These are phyloP conservation scores for Alca torda DNA, from an alignment of 2,797 vertebrate genomes.

Conservation along the genomic window DNA sequence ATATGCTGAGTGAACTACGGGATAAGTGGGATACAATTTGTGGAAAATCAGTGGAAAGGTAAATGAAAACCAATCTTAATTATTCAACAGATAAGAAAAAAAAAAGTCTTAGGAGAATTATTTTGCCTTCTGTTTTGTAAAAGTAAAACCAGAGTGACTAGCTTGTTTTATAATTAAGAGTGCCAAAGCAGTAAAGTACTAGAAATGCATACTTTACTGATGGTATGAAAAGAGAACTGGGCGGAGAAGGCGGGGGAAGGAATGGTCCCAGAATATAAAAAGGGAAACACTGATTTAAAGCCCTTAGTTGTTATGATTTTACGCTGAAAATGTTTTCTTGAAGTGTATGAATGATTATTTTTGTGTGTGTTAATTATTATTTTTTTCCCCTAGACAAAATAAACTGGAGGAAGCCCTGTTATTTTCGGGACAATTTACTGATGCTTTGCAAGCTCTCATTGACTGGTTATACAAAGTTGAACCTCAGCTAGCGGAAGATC, in stretches of 20 bases:
- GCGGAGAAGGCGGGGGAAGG: neutral
- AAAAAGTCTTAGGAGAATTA: neutral
- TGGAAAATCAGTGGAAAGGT: conserved; percentile 98
- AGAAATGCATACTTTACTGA: neutral
- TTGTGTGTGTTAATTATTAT: neutral
- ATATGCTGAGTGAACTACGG: conserved; percentile 96
- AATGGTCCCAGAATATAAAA: neutral
- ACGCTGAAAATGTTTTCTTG: neutral
- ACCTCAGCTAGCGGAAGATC: conserved; percentile 96
- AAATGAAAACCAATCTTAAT: neutral
- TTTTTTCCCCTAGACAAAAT: conserved; percentile 85
- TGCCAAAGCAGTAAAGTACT: neutral
- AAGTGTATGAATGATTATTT: neutral
- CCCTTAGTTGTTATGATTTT: neutral
- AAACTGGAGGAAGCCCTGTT: conserved; percentile 96
- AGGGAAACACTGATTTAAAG: neutral
- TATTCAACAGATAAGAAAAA: neutral
- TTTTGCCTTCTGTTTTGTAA: neutral
- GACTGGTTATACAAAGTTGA: conserved; percentile 98
- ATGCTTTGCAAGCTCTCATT: conserved; percentile 96
- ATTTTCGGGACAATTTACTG: conserved; percentile 98
- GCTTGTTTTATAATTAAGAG: neutral
- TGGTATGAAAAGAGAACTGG: neutral
- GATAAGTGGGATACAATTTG: conserved; percentile 99
- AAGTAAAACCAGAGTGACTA: neutral